A percentile compares a stretch with the other conserved stretches of the same genome.
These are phyloP conservation scores for Calvadosia cruxmelitensis DNA, from an alignment of 30 jellyfish, hydroid and myxozoan genomes.

Conservation along the genomic window DNA sequence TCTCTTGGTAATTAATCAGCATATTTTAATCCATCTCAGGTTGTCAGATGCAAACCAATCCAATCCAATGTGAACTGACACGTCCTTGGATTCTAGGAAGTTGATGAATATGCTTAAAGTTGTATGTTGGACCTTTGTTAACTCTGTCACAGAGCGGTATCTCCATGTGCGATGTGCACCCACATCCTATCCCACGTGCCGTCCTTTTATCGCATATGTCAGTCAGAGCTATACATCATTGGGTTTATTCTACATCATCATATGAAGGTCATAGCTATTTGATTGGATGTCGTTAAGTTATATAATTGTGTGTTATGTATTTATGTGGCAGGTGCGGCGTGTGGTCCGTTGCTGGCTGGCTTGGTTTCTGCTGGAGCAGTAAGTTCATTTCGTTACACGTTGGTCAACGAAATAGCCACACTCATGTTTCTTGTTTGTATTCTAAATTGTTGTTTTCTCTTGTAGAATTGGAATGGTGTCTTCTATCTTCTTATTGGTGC, in stretches of 20 bases:
- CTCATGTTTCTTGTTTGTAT: too few species aligned
- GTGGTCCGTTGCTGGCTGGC: conserved; percentile 83
- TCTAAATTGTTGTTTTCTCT: neutral
- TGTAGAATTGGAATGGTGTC: conserved; percentile 58
- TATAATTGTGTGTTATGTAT: too few species aligned
- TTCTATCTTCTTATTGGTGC: conserved; percentile 60
- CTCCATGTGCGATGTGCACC: neutral
- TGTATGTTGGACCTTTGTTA: neutral
- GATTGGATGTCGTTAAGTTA: neutral
- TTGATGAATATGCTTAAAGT: neutral
- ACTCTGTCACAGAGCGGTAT: neutral
- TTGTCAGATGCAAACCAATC: neutral
- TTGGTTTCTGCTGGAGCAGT: conserved; percentile 16
- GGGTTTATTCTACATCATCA: neutral
- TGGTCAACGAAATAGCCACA: too few species aligned
- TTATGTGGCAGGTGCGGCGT: conserved; percentile 64
- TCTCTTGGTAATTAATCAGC: conserved; percentile 72
- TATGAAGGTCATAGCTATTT: neutral
- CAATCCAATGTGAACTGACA: neutral
- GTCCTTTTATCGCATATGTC: too few species aligned
- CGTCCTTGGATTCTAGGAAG: neutral
- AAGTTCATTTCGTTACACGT: too few species aligned
- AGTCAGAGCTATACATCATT: too few species aligned
- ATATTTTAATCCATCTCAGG: too few species aligned
- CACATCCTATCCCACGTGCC: neutral